These are phyloP conservation scores for Chironomus riparius DNA, from an alignment of 2,888 invertebrate genomes.

Conservation along the genomic window DNA sequence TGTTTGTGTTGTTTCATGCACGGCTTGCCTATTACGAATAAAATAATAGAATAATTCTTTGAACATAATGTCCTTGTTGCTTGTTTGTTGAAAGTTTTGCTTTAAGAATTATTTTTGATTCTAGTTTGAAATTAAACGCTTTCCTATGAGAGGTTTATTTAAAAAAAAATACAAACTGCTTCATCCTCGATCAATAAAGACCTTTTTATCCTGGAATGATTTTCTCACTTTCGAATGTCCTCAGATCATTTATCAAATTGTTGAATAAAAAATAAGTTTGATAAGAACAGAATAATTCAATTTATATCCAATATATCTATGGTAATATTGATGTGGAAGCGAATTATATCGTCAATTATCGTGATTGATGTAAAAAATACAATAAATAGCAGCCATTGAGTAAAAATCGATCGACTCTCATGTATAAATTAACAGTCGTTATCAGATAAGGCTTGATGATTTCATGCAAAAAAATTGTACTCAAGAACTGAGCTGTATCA, in stretches of 20 bases:
- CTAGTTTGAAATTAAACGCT: no score
- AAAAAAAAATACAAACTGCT: no score
- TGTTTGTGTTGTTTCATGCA: no score
- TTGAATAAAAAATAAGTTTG: background rate
- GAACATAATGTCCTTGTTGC: no score
- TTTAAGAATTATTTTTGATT: no score
- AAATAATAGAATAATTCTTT: no score
- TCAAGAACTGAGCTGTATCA: no score
- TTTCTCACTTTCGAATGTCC: background rate
- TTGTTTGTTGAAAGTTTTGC: no score
- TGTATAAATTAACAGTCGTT: background rate
- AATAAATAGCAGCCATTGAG: background rate
- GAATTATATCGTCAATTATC: conserved; percentile 1
- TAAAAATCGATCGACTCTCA: background rate
- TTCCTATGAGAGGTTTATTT: no score
- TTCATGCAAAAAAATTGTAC: background rate
- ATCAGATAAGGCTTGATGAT: background rate
- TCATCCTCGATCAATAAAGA: no score
- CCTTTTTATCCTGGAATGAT: no score
- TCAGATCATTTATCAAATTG: background rate
- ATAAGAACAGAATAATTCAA: background rate
- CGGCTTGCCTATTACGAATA: no score
- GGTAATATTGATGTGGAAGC: background rate
- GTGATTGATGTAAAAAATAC: background rate
- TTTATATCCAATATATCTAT: background rate